A percentile compares a stretch with the other conserved stretches of the same genome.
These are phyloP conservation scores for Porites evermanni DNA, from an alignment of 92 coral and sea anemone species.

Conservation along the genomic window DNA sequence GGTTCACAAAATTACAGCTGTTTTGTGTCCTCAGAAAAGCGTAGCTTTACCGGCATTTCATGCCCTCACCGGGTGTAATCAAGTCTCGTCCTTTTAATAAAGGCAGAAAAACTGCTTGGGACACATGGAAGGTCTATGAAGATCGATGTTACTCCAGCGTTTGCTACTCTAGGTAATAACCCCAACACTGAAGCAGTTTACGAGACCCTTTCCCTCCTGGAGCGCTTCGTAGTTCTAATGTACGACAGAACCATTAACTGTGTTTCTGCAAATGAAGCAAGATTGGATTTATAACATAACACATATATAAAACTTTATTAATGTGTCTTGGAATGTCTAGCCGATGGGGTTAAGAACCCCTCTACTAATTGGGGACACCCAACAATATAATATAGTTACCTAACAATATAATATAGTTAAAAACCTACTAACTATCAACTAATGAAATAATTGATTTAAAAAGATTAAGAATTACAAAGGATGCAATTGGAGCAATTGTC, in stretches of 20 bases:
- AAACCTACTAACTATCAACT: no score
- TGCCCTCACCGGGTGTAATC: constrained; percentile 76
- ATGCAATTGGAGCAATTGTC: no score
- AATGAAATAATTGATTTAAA: no score
- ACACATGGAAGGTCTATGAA: constrained; percentile 50
- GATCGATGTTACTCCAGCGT: neutral
- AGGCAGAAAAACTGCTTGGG: constrained; percentile 65
- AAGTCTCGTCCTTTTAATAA: constrained; percentile 55
- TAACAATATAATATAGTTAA: no score
- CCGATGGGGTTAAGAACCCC: no score
- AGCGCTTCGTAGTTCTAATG: constrained; percentile 39
- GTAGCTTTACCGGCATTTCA: constrained; percentile 58
- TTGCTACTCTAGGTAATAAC: no score
- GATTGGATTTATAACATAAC: neutral
- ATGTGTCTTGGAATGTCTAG: no score
- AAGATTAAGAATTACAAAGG: no score
- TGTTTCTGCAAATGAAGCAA: constrained; percentile 41
- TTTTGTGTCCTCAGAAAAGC: constrained; percentile 38
- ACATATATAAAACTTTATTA: no score
- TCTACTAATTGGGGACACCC: no score
- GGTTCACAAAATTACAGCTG: constrained; percentile 44
- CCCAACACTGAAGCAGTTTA: constrained; percentile 20
- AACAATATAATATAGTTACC: no score
- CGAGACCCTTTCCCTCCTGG: constrained; percentile 27
- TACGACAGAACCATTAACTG: constrained; percentile 46